A percentile compares a stretch with the other conserved stretches of the same genome.
Evolutionary conservation across 53 echinoderm and acorn worm species (phyloP).

Genomic region (Paelopatides confundens): DNA sequence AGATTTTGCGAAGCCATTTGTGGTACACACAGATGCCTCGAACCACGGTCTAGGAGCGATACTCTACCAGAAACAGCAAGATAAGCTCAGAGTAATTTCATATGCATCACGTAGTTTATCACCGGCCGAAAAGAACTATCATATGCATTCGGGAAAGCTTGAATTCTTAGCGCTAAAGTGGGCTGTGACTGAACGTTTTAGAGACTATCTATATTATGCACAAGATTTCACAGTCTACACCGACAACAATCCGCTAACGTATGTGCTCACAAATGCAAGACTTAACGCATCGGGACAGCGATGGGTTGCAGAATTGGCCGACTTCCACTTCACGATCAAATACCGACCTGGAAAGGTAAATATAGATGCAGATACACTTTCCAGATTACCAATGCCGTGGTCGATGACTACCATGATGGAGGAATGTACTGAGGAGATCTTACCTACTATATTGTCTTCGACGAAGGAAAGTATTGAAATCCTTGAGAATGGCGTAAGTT

Average conservation of each 20-base stretch:
- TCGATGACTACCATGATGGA: not conserved
- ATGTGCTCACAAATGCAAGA: constrained; percentile 47
- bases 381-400: constrained; percentile 42
- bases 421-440: constrained; percentile 37
- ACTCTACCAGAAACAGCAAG: too few species aligned
- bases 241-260: too few species aligned
- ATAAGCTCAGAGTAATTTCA: constrained; percentile 39
- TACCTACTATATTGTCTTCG: not conserved
- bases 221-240: too few species aligned
- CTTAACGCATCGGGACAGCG: constrained; percentile 67
- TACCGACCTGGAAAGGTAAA: constrained; percentile 70
- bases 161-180: too few species aligned
- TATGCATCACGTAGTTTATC: too few species aligned
- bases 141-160: too few species aligned
- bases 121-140: too few species aligned
- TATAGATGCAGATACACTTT: constrained; percentile 67
- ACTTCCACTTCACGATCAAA: constrained; percentile 64
- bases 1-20: too few species aligned
- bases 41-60: constrained; percentile 45
- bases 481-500: not conserved
- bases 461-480: not conserved
- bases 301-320: constrained; percentile 62
- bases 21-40: constrained; percentile 54
- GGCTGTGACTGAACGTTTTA: too few species aligned
- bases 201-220: constrained; percentile 56